phyloP scores from a whole-genome alignment of 1,140 invertebrate species.

The Bacillus rossius region DNA sequence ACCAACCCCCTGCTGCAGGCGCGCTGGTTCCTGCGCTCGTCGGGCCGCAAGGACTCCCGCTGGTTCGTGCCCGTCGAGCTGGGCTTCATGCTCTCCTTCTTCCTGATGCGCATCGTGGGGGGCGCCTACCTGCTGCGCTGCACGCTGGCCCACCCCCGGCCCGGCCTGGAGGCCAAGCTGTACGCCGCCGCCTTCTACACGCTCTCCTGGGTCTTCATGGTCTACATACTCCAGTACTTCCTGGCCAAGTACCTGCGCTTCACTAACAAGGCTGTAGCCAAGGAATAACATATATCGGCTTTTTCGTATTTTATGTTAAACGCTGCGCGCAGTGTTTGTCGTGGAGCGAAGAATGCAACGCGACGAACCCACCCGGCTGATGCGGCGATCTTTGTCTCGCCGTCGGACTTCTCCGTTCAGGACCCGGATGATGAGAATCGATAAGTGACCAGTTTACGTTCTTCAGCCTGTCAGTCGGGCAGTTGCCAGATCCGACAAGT shows the following conservation, averaged over 20 bases:
- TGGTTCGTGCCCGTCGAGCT: constrained; percentile 9
- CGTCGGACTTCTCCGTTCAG: no score
- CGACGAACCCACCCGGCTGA: no score
- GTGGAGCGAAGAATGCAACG: no score
- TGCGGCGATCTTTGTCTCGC: no score
- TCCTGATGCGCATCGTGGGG: constrained; percentile 14
- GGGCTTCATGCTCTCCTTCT: constrained; percentile 12
- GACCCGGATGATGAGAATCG: no score
- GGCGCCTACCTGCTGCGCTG: constrained; percentile 7
- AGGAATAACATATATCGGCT: no score
- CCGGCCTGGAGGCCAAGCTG: constrained; percentile 11
- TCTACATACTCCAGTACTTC: constrained; percentile 14
- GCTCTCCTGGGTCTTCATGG: constrained; percentile 14
- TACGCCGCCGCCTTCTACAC: constrained; percentile 8
- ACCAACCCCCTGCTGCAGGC: constrained; percentile 53
- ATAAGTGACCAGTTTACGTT: no score
- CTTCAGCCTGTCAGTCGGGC: no score
- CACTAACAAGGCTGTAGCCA: no score
- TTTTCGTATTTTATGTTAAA: no score
- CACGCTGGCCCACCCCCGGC: constrained; percentile 1
- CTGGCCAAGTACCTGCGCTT: constrained; percentile 4
- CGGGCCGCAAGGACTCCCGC: constrained; percentile 30
- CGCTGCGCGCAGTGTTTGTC: no score
- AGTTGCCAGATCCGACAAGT: no score
- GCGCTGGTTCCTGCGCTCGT: constrained; percentile 44